Conservation (phyloP, 1,140 invertebrate species). For the Trissolcus basalis region DNA sequence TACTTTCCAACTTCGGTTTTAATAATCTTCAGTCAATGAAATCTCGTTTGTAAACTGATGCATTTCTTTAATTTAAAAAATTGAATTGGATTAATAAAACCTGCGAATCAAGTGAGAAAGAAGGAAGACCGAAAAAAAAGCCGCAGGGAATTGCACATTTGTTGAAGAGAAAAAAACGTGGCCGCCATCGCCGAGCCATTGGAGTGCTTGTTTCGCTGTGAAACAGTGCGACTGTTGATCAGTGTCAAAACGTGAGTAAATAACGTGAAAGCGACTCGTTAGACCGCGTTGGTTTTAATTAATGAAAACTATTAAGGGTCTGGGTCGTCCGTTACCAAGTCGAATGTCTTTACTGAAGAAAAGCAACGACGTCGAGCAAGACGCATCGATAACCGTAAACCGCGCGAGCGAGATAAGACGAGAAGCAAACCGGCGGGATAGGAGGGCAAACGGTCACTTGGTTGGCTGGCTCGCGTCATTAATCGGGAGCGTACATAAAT, state of each 20-base stretch:
- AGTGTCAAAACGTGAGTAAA: conserved; percentile 30
- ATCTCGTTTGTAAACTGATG: too few relatives aligned
- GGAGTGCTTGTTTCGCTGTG: background rate
- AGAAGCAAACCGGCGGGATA: background rate
- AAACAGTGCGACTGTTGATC: background rate
- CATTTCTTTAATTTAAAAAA: too few relatives aligned
- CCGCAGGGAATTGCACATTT: too few relatives aligned
- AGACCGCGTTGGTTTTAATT: conserved; percentile 32
- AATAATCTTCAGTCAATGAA: too few relatives aligned
- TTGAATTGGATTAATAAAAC: too few relatives aligned
- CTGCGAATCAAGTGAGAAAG: too few relatives aligned
- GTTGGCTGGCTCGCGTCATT: conserved; percentile 31
- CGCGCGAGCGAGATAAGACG: conserved; percentile 20
- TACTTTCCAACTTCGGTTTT: too few relatives aligned
- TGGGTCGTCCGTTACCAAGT: conserved; percentile 11
- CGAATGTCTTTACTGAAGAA: conserved; percentile 25
- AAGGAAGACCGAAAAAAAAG: too few relatives aligned
- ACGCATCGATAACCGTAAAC: conserved; percentile 19
- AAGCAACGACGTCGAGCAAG: conserved; percentile 4
- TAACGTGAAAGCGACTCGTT: conserved; percentile 24
- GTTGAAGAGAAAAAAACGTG: too few relatives aligned
- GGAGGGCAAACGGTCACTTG: conserved; percentile 20
- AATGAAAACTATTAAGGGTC: conserved; percentile 42
- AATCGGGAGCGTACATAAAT: conserved; percentile 38
- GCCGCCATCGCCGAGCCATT: too few relatives aligned